Evolutionary conservation across 2,797 vertebrate genomes (phyloP).

Genomic region (Podarcis siculus): DNA sequence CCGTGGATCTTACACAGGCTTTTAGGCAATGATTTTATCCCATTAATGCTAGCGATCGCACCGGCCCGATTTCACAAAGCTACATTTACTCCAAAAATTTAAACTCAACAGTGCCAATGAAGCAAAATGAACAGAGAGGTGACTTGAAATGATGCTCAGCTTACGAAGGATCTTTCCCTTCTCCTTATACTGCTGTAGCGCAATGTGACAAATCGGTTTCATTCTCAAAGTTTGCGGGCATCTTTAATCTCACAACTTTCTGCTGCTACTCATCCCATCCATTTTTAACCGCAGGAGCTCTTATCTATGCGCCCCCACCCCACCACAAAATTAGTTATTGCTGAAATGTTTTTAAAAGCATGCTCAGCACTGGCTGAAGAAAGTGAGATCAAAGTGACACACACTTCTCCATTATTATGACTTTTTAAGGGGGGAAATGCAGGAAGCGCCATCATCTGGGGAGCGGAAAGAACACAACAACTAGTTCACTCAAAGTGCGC

Average conservation of each 20-base stretch:
- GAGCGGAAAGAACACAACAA: slow-evolving; percentile 13
- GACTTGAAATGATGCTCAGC: slow-evolving; percentile 11
- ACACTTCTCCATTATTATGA: not conserved
- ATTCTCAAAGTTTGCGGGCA: not conserved
- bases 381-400: not conserved
- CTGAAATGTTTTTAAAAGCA: slow-evolving; percentile 6
- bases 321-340: not conserved
- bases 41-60: not conserved
- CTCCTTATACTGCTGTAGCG: not conserved
- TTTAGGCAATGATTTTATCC: not conserved
- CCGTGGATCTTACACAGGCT: not conserved
- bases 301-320: not conserved
- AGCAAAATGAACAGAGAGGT: not conserved
- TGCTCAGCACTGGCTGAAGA: not conserved
- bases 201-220: not conserved
- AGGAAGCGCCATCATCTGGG: not conserved
- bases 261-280: not conserved
- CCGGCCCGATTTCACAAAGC: not conserved
- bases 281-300: not conserved
- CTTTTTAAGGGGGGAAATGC: not conserved
- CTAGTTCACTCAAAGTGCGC: not conserved
- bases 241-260: not conserved
- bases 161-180: slow-evolving; percentile 12
- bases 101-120: not conserved
- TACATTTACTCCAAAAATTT: not conserved